Percentiles rank a stretch among this genome's conserved stretches.
These are phyloP conservation scores for Mechanitis messenoides DNA, from an alignment of 2,888 invertebrate species.

Conservation along the genomic window DNA sequence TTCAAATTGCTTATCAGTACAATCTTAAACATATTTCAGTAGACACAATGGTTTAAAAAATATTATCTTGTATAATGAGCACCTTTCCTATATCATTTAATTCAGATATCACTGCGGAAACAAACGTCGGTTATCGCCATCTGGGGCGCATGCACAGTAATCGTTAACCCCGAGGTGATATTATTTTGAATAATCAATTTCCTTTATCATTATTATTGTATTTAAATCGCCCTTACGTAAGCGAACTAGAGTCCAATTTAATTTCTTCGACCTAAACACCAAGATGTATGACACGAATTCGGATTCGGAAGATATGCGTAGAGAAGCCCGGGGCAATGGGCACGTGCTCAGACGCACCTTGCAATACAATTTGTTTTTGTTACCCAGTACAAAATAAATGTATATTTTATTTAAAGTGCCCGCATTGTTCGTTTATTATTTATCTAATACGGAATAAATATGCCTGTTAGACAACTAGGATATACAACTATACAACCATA, in stretches of 20 bases:
- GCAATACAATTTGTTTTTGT: constrained; percentile 51
- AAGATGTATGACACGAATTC: constrained; percentile 75
- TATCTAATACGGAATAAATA: constrained; percentile 21
- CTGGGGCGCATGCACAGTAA: constrained; percentile 74
- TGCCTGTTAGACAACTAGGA: neutral
- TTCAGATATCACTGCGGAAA: constrained; percentile 78
- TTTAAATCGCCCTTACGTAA: constrained; percentile 62
- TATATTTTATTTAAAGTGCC: constrained; percentile 48
- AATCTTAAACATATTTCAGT: constrained; percentile 21
- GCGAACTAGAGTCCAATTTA: constrained; percentile 66
- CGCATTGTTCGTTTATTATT: constrained; percentile 30
- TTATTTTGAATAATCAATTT: constrained; percentile 74
- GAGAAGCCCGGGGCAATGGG: constrained; percentile 62
- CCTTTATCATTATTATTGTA: constrained; percentile 60
- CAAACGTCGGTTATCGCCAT: constrained; percentile 75
- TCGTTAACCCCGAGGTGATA: constrained; percentile 77
- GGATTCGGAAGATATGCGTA: constrained; percentile 66
- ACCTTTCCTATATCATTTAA: constrained; percentile 76
- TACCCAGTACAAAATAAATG: constrained; percentile 50
- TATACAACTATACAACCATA: too few relatives aligned
- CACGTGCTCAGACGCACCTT: constrained; percentile 74
- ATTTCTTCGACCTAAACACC: constrained; percentile 49
- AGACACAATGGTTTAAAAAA: constrained; percentile 41
- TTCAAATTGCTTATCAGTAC: constrained; percentile 11
- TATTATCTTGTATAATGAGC: constrained; percentile 74